These are phyloP conservation scores for Sebastes jordani DNA, from an alignment of 2,797 vertebrate species.

Conservation along the genomic window DNA sequence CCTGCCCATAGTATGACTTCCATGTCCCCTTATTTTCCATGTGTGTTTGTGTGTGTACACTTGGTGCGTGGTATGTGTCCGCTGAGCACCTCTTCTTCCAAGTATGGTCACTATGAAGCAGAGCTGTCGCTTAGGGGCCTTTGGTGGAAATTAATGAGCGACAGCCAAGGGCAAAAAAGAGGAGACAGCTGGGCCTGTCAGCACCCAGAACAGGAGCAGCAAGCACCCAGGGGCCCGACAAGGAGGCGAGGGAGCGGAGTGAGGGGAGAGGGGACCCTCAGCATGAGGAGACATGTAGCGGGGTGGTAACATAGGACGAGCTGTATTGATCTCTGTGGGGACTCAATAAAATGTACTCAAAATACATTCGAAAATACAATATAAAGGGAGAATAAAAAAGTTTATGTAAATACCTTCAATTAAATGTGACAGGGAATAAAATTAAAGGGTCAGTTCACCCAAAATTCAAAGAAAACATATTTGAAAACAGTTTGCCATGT, in stretches of 20 bases:
- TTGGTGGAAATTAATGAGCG: constrained; percentile 91
- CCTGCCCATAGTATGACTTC: not conserved
- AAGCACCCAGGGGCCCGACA: constrained; percentile 52
- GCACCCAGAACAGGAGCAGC: constrained; percentile 76
- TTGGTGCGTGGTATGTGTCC: constrained; percentile 9
- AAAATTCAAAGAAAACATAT: too few relatives aligned
- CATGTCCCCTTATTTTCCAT: not conserved
- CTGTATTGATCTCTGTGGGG: not conserved
- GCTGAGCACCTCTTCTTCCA: constrained; percentile 84
- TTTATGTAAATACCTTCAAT: too few relatives aligned
- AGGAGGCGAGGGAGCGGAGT: constrained; percentile 25
- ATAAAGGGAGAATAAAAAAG: too few relatives aligned
- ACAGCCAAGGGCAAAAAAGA: constrained; percentile 91
- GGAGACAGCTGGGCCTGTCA: constrained; percentile 94
- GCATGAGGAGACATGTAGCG: not conserved
- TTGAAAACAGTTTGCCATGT: too few relatives aligned
- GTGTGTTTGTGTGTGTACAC: constrained; percentile 1
- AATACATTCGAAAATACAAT: not conserved
- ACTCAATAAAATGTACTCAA: not conserved
- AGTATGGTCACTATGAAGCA: constrained; percentile 91
- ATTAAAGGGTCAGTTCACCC: too few relatives aligned
- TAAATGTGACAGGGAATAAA: too few relatives aligned
- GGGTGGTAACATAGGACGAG: not conserved
- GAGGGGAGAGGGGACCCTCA: constrained; percentile 4
- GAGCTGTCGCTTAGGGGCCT: constrained; percentile 88